These are phyloP conservation scores for Laodelphax striatellus DNA, from an alignment of 1,140 invertebrate species.

Conservation along the genomic window DNA sequence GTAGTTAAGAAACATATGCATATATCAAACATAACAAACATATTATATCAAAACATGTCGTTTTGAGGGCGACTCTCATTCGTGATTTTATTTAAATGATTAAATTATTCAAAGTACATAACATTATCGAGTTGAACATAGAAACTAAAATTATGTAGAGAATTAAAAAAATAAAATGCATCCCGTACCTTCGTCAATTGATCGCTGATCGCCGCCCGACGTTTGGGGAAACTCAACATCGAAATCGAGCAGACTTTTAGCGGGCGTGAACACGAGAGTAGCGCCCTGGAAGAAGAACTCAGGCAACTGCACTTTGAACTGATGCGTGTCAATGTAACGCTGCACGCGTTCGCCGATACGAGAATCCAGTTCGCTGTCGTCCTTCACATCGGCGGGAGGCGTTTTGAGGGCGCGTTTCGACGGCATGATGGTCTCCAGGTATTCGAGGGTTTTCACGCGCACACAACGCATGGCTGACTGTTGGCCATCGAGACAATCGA, in stretches of 20 bases:
- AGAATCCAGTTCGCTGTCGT: conserved; percentile 50
- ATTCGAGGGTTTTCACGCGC: conserved; percentile 57
- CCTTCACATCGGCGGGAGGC: background rate
- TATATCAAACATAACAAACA: too few species aligned
- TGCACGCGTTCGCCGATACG: conserved; percentile 56
- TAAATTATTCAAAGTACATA: too few species aligned
- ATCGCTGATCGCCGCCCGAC: background rate
- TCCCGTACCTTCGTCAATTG: background rate
- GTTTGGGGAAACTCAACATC: conserved; percentile 47
- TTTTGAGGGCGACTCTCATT: too few species aligned
- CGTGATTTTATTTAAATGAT: too few species aligned
- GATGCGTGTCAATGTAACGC: conserved; percentile 54
- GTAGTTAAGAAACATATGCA: too few species aligned
- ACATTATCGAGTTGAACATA: too few species aligned
- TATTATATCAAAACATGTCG: too few species aligned
- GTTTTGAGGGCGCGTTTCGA: conserved; percentile 7
- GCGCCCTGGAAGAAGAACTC: conserved; percentile 32
- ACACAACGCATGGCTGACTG: conserved; percentile 49
- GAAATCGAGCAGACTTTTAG: conserved; percentile 33
- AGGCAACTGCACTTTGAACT: conserved; percentile 55
- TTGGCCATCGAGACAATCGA: conserved; percentile 53
- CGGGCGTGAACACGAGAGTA: conserved; percentile 32
- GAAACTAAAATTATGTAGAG: too few species aligned
- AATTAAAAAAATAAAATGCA: too few species aligned
- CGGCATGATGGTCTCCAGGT: conserved; percentile 39